Conservation (phyloP, 1,140 invertebrate species). For the honey bee (Apis mellifera) region Amel_HAv3.1 CM009931.2:9553501-9554000, state of each 20-base stretch:
- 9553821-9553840: slow-evolving; percentile 4
- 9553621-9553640: too few species aligned
- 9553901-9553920: not conserved
- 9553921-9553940: not conserved
- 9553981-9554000: too few species aligned
- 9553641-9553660: too few species aligned
- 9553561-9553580: too few species aligned
- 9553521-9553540: too few species aligned
- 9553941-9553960: not conserved
- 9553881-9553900: not conserved
- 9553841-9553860: slow-evolving; percentile 8
- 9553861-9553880: not conserved
- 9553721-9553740: not conserved
- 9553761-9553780: not conserved
- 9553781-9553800: not conserved
- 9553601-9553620: too few species aligned
- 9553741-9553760: not conserved
- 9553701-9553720: too few species aligned
- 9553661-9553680: too few species aligned
- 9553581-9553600: too few species aligned
- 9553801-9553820: slow-evolving; percentile 10
- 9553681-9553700: too few species aligned
- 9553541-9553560: too few species aligned
- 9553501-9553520: too few species aligned
- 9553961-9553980: not conserved